Evolutionary conservation across 2,113 vertebrate genomes (phyloP).

Genomic region (Rhegmatorhina hoffmannsi): DNA sequence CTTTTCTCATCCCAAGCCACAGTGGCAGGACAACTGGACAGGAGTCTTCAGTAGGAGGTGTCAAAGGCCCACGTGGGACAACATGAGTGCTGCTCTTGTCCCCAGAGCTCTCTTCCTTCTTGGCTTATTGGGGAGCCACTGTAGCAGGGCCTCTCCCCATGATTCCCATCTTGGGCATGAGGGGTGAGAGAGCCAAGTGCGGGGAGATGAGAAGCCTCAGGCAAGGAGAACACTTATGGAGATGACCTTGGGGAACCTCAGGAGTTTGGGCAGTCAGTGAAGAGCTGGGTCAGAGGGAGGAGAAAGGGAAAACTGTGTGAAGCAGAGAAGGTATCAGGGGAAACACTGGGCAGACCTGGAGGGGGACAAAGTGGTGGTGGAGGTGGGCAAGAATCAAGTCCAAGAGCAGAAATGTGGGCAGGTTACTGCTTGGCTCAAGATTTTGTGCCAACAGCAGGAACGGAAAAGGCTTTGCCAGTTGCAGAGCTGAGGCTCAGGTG

Average conservation of each 20-base stretch:
- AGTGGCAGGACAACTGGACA: not conserved
- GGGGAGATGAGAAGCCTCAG: not conserved
- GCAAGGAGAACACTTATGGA: not conserved
- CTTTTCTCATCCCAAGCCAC: not conserved
- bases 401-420: not conserved
- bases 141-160: not conserved
- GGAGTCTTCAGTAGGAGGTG: not conserved
- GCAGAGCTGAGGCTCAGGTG: not conserved
- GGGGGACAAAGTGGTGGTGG: not conserved
- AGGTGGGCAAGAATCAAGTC: not conserved
- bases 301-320: not conserved
- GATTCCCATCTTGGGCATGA: fast-evolving
- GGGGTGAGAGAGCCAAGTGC: not conserved
- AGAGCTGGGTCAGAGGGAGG: not conserved
- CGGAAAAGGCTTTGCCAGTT: not conserved
- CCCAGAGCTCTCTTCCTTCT: not conserved
- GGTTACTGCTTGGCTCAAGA: not conserved
- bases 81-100: not conserved
- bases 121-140: not conserved
- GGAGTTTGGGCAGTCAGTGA: not conserved
- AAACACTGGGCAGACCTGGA: not conserved
- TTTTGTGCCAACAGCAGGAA: not conserved
- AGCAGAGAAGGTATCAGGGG: not conserved
- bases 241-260: not conserved
- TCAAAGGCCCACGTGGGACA: not conserved